These are phyloP conservation scores for Conchocele bisecta DNA, from an alignment of 2,888 invertebrate species.

Conservation along the genomic window DNA sequence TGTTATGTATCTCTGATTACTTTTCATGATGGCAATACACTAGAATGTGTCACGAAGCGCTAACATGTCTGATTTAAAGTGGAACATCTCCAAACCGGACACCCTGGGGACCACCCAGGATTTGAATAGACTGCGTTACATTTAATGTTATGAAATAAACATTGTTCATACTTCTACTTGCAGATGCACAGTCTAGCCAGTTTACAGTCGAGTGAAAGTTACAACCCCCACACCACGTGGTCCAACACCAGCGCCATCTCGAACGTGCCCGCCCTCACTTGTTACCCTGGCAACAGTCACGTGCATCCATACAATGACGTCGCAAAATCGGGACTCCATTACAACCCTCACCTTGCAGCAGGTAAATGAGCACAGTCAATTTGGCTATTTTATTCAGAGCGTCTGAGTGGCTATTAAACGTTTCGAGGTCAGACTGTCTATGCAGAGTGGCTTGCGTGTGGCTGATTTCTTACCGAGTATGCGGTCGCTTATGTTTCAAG, in stretches of 20 bases:
- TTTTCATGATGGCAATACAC: too few relatives aligned
- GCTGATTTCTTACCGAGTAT: too few relatives aligned
- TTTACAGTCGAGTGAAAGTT: slow-evolving; percentile 41
- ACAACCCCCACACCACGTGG: slow-evolving; percentile 64
- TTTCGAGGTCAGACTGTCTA: too few relatives aligned
- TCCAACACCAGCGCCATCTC: slow-evolving; percentile 50
- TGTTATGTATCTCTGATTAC: too few relatives aligned
- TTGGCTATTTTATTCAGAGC: too few relatives aligned
- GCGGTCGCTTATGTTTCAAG: too few relatives aligned
- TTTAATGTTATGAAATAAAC: background rate
- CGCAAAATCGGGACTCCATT: slow-evolving; percentile 63
- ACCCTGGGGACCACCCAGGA: background rate
- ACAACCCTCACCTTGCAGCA: slow-evolving; percentile 56
- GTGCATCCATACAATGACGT: slow-evolving; percentile 69
- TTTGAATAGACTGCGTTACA: background rate
- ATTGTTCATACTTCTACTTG: background rate
- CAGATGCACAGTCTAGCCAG: slow-evolving; percentile 67
- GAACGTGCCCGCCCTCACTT: slow-evolving; percentile 58
- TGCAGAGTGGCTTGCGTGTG: too few relatives aligned
- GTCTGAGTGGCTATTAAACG: too few relatives aligned
- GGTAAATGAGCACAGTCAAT: slow-evolving; percentile 28
- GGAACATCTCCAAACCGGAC: too few relatives aligned
- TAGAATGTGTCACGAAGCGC: too few relatives aligned
- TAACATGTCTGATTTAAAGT: too few relatives aligned
- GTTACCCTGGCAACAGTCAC: slow-evolving; percentile 60